phyloP scores from a whole-genome alignment of 2,797 vertebrate species.

The Hippocampus kuda region DNA sequence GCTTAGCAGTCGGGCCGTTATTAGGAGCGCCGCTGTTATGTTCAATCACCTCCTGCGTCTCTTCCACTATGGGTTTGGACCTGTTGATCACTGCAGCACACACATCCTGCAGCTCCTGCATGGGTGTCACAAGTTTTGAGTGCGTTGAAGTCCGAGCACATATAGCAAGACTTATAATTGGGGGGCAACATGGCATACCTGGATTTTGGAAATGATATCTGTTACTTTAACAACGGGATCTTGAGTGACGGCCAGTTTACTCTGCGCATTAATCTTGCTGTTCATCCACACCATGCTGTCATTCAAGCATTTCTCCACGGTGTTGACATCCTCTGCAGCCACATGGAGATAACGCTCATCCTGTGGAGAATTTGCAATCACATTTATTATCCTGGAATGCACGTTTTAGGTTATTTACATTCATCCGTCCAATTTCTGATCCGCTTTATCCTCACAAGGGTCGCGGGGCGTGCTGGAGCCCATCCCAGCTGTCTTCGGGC shows the following conservation, averaged over 20 bases:
- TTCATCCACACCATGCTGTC: conserved; percentile 89
- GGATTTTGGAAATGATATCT: conserved; percentile 83
- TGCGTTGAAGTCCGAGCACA: neutral
- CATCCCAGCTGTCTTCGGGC: too few species aligned
- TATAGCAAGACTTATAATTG: neutral
- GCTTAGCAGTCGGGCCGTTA: conserved; percentile 68
- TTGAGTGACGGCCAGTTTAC: conserved; percentile 78
- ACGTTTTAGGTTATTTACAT: neutral
- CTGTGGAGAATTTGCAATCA: conserved; percentile 43
- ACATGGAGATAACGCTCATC: conserved; percentile 83
- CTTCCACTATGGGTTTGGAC: conserved; percentile 77
- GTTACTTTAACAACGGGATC: conserved; percentile 85
- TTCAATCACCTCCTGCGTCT: conserved; percentile 64
- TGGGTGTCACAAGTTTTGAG: conserved; percentile 7
- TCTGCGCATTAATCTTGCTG: conserved; percentile 84
- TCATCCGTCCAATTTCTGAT: too few species aligned
- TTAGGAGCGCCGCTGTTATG: conserved; percentile 71
- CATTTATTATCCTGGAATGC: neutral
- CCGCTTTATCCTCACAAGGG: too few species aligned
- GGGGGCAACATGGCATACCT: conserved; percentile 58
- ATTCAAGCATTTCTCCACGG: conserved; percentile 76
- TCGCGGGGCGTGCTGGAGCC: too few species aligned
- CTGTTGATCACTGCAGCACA: conserved; percentile 78
- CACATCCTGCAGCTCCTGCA: conserved; percentile 77
- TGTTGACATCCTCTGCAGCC: conserved; percentile 74